Conservation (phyloP, 2,113 vertebrate species). For the zebrafish (Danio rerio) region DNA sequence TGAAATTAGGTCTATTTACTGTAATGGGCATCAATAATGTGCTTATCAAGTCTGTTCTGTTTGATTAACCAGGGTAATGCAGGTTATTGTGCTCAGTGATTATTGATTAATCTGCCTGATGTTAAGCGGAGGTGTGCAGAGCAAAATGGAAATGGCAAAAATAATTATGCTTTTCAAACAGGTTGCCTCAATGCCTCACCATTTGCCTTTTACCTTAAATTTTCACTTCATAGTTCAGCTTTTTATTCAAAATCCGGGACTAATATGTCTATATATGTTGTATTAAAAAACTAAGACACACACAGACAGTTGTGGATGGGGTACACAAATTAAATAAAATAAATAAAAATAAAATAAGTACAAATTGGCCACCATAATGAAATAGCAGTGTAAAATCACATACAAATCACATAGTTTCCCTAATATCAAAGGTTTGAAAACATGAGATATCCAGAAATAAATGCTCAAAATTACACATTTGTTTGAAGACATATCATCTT, state of each 20-base stretch:
- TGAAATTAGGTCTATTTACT: constrained; percentile 27
- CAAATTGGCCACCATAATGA: too few species aligned
- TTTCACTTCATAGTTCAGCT: not conserved
- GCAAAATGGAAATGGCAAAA: not conserved
- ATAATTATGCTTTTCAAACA: constrained; percentile 3
- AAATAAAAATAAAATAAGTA: too few species aligned
- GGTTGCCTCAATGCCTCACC: not conserved
- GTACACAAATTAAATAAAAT: too few species aligned
- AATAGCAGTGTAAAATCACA: too few species aligned
- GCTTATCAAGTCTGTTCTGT: constrained; percentile 17
- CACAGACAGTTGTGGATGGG: too few species aligned
- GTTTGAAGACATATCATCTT: too few species aligned
- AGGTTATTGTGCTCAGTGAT: not conserved
- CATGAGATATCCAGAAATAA: too few species aligned
- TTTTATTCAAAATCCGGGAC: not conserved
- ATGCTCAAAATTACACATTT: too few species aligned
- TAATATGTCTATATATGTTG: too few species aligned
- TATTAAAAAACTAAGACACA: too few species aligned
- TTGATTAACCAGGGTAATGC: not conserved
- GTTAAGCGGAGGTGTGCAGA: not conserved
- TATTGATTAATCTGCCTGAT: not conserved
- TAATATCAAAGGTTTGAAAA: too few species aligned
- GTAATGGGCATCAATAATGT: constrained; percentile 4
- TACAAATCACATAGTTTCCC: too few species aligned
- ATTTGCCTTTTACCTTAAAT: not conserved